Evolutionary conservation across 2,113 vertebrate genomes (phyloP).

Genomic region (Okapia johnstoni): DNA sequence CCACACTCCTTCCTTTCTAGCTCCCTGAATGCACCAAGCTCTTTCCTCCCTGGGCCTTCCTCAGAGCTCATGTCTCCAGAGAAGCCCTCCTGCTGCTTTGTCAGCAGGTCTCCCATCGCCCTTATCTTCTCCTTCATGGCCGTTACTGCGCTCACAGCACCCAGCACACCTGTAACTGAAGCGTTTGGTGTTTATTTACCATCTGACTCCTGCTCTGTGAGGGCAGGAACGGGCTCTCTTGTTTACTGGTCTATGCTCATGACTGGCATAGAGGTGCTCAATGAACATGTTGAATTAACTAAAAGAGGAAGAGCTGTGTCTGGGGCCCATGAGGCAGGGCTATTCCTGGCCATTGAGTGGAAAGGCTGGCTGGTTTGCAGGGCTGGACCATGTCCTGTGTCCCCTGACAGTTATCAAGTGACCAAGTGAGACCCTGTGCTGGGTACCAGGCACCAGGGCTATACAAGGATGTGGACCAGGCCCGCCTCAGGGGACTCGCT

Average conservation of each 20-base stretch:
- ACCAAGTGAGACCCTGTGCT: background rate
- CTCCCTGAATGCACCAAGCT: background rate
- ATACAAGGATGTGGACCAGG: background rate
- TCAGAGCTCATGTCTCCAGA: background rate
- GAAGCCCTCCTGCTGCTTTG: background rate
- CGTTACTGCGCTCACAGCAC: background rate
- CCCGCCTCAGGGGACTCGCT: background rate
- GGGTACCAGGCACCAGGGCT: too few relatives aligned
- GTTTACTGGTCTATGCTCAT: background rate
- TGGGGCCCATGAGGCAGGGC: rapidly evolving
- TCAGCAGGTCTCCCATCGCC: rapidly evolving
- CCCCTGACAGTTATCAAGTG: background rate
- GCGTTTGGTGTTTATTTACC: background rate
- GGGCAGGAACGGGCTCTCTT: background rate
- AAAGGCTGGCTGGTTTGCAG: background rate
- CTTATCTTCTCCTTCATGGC: background rate
- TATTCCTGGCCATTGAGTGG: background rate
- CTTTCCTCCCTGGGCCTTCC: background rate
- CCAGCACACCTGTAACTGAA: background rate
- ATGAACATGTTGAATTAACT: background rate
- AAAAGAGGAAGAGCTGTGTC: background rate
- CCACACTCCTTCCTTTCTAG: background rate
- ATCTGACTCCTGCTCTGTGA: background rate
- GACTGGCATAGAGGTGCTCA: background rate
- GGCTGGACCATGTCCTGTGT: background rate